A percentile compares a stretch with the other conserved stretches of the same genome.
Conservation (phyloP, 2,888 invertebrate species). For the Mythimna albipuncta region DNA sequence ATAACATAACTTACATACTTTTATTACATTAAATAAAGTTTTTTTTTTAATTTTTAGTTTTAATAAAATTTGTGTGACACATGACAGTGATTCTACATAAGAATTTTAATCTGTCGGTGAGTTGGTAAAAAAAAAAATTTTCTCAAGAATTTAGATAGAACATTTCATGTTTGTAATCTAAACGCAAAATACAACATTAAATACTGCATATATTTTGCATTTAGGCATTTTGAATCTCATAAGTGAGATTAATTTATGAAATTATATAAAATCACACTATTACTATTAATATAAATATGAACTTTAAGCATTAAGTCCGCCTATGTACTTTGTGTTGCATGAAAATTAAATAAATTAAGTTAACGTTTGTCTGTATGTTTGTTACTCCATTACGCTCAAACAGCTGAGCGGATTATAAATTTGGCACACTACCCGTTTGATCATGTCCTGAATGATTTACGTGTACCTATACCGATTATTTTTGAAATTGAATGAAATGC, state of each 20-base stretch:
- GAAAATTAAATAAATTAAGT: too few relatives aligned
- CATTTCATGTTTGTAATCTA: background rate
- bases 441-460: background rate
- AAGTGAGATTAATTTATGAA: background rate
- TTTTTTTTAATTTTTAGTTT: too few relatives aligned
- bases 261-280: background rate
- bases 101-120: background rate
- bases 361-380: too few relatives aligned
- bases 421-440: too few relatives aligned
- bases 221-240: background rate
- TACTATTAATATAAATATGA: too few relatives aligned
- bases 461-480: background rate
- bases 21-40: background rate
- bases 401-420: too few relatives aligned
- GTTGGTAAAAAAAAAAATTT: too few relatives aligned
- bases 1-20: conserved; percentile 16
- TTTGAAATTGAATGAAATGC: background rate
- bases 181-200: background rate
- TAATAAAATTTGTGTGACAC: background rate
- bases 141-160: too few relatives aligned
- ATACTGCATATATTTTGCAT: background rate
- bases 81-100: conserved; percentile 4
- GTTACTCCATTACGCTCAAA: too few relatives aligned
- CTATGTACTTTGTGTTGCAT: too few relatives aligned
- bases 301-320: too few relatives aligned